Evolutionary conservation across 2,797 vertebrate species (phyloP).

Genomic region (Choloepus didactylus): DNA sequence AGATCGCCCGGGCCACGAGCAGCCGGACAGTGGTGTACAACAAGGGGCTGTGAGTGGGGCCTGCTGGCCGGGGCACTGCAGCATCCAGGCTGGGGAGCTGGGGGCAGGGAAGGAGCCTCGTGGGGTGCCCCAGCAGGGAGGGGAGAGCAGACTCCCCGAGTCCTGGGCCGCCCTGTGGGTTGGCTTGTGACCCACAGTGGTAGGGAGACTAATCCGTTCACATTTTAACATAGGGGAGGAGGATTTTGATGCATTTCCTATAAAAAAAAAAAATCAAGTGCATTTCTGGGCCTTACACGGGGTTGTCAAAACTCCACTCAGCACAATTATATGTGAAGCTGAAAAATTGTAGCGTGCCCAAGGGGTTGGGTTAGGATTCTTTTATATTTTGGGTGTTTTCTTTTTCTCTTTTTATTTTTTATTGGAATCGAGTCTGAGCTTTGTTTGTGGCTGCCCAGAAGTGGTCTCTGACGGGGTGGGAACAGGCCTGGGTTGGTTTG

Average conservation of each 20-base stretch:
- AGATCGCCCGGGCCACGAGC: conserved; percentile 92
- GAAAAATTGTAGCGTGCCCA: conserved; percentile 63
- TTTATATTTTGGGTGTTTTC: conserved; percentile 66
- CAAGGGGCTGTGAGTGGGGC: conserved; percentile 93
- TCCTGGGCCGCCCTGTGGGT: neutral
- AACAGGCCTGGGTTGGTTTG: neutral
- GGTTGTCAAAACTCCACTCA: conserved; percentile 66
- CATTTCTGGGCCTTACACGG: conserved; percentile 81
- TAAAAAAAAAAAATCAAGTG: conserved; percentile 73
- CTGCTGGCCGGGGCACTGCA: conserved; percentile 30
- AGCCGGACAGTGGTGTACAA: conserved; percentile 94
- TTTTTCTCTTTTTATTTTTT: conserved; percentile 43
- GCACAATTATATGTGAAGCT: conserved; percentile 76
- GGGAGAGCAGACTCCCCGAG: neutral
- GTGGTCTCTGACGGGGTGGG: neutral
- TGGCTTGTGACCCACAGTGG: conserved; percentile 77
- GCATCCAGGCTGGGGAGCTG: neutral
- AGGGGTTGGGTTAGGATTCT: conserved; percentile 75
- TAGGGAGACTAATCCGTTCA: conserved; percentile 82
- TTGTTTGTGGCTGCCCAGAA: conserved; percentile 62
- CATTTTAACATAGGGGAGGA: conserved; percentile 84
- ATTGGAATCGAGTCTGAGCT: conserved; percentile 42
- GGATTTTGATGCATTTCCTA: conserved; percentile 76
- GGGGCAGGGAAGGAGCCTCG: neutral
- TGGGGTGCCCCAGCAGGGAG: neutral